Percentiles rank a stretch among this genome's conserved stretches.
These are phyloP conservation scores for Xerus rutilus DNA, from an alignment of 2,797 vertebrate genomes.

Conservation along the genomic window DNA sequence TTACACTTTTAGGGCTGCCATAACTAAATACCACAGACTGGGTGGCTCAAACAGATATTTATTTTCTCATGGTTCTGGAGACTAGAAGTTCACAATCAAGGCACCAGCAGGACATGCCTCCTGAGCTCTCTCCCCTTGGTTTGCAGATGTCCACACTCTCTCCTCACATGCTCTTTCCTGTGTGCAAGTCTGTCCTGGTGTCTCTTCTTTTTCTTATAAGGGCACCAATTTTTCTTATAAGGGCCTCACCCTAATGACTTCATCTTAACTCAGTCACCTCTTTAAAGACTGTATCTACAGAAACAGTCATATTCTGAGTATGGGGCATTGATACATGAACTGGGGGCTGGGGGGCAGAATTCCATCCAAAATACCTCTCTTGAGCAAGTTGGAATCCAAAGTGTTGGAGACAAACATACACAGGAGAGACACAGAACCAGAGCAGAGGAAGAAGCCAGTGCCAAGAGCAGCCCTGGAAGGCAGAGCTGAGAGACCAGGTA, in stretches of 20 bases:
- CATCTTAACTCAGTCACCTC: not conserved
- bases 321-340: not conserved
- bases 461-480: rapidly evolving
- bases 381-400: not conserved
- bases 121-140: not conserved
- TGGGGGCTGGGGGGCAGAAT: not conserved
- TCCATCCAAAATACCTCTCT: not conserved
- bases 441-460: no score
- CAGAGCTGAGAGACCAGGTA: not conserved
- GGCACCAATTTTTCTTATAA: not conserved
- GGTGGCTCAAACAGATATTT: not conserved
- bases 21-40: not conserved
- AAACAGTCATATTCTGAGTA: not conserved
- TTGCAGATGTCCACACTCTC: not conserved
- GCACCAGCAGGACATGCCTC: not conserved
- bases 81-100: not conserved
- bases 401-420: not conserved
- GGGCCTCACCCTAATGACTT: not conserved
- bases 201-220: not conserved
- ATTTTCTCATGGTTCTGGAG: not conserved
- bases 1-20: no score
- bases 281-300: not conserved
- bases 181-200: no score
- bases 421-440: not conserved
- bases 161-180: not conserved